phyloP scores from a whole-genome alignment of 2,797 vertebrate species.

The Centroberyx gerrardi region DNA sequence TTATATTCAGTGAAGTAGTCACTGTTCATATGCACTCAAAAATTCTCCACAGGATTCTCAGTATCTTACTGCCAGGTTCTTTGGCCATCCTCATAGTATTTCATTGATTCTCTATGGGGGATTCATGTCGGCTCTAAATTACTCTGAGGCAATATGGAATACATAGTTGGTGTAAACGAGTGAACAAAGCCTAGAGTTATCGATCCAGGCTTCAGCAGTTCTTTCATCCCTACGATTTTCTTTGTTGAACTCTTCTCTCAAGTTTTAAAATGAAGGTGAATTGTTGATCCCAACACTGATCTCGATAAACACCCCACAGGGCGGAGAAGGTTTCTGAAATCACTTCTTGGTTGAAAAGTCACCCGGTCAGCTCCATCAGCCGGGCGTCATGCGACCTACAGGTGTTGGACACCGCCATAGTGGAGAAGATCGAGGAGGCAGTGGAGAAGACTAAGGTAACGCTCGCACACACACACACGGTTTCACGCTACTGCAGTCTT shows the following conservation, averaged over 20 bases:
- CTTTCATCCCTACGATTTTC: no score
- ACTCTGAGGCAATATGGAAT: no score
- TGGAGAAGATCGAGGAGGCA: conserved; percentile 96
- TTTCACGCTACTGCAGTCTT: not conserved
- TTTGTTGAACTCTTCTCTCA: no score
- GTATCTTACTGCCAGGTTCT: no score
- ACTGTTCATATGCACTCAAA: not conserved
- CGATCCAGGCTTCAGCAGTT: no score
- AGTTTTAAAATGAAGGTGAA: no score
- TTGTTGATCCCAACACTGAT: not conserved
- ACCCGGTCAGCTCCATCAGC: conserved; percentile 93
- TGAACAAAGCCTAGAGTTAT: no score
- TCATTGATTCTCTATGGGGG: no score
- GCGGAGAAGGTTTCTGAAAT: conserved; percentile 96
- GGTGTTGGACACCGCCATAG: conserved; percentile 93
- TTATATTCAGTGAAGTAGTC: not conserved
- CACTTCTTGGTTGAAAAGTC: conserved; percentile 92
- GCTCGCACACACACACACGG: not conserved
- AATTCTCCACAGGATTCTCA: no score
- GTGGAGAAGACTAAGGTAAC: conserved; percentile 93
- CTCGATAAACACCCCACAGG: conserved; percentile 70
- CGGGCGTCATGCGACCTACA: conserved; percentile 96
- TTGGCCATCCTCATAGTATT: no score
- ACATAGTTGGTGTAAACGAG: no score
- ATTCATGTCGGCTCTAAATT: no score